These are phyloP conservation scores for Drosophila obscura DNA, from an alignment of 1,140 invertebrate species.

Conservation along the genomic window DNA sequence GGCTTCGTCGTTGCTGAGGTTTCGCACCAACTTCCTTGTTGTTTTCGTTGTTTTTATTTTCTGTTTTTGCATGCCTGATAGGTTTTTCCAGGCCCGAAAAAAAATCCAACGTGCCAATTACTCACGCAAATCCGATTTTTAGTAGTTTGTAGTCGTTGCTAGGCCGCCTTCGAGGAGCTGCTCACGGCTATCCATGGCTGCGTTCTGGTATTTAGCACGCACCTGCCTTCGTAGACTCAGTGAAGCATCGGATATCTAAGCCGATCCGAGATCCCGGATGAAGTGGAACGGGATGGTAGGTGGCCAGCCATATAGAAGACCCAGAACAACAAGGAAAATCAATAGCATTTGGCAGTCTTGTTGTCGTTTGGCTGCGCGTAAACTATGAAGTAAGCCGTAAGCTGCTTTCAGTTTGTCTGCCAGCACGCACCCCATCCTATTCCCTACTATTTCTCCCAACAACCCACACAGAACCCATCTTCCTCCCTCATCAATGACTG, in stretches of 20 bases:
- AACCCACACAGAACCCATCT: neutral
- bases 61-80: constrained; percentile 38
- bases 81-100: constrained; percentile 46
- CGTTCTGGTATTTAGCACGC: constrained; percentile 43
- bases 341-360: constrained; percentile 75
- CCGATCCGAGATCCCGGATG: constrained; percentile 2
- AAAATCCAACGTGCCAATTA: constrained; percentile 76
- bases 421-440: constrained; percentile 36
- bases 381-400: constrained; percentile 80
- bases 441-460: neutral
- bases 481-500: constrained; percentile 45
- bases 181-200: constrained; percentile 42
- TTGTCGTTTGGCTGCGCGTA: constrained; percentile 60
- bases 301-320: constrained; percentile 14
- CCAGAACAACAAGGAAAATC: constrained; percentile 54
- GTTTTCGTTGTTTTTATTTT: constrained; percentile 23
- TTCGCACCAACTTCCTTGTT: constrained; percentile 61
- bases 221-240: constrained; percentile 29
- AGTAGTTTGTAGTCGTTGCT: constrained; percentile 37
- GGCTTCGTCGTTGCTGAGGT: constrained; percentile 65
- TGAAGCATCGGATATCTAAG: constrained; percentile 40
- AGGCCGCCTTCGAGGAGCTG: constrained; percentile 30
- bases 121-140: constrained; percentile 82
- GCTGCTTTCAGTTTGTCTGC: constrained; percentile 72
- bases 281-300: constrained; percentile 2